These are phyloP conservation scores for Acrossocheilus fasciatus DNA, from an alignment of 2,797 vertebrate species.

Conservation along the genomic window DNA sequence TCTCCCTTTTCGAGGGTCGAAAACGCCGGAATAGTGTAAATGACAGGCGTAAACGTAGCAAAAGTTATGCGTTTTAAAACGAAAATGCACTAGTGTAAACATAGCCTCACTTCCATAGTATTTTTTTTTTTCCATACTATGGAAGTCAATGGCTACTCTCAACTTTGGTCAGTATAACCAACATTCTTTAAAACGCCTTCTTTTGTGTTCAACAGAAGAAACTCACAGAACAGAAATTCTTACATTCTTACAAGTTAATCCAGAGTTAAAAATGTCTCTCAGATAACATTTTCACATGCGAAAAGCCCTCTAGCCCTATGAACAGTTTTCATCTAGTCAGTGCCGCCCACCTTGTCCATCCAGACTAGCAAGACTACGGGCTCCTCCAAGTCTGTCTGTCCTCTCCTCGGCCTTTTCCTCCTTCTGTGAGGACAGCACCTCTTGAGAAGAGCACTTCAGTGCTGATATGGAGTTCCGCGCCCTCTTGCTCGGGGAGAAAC, in stretches of 20 bases:
- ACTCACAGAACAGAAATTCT: not conserved
- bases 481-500: conserved; percentile 94
- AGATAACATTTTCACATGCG: not conserved
- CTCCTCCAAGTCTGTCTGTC: conserved; percentile 83
- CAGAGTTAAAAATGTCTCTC: not conserved
- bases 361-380: conserved; percentile 91
- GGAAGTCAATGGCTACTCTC: not conserved
- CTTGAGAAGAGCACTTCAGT: conserved; percentile 93
- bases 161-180: not conserved
- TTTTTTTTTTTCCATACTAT: not conserved
- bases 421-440: conserved; percentile 85
- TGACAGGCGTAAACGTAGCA: no score
- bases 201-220: not conserved
- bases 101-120: no score
- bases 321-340: not conserved
- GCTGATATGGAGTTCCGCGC: conserved; percentile 90
- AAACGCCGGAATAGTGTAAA: no score
- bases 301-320: not conserved
- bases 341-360: conserved; percentile 89
- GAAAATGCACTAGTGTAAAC: no score
- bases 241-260: not conserved
- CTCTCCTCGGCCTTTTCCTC: conserved; percentile 87
- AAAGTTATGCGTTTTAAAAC: no score
- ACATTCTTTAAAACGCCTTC: not conserved
- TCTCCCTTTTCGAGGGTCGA: not conserved